phyloP scores from a whole-genome alignment of 2,113 vertebrate species.

The Climacteris rufus region DNA sequence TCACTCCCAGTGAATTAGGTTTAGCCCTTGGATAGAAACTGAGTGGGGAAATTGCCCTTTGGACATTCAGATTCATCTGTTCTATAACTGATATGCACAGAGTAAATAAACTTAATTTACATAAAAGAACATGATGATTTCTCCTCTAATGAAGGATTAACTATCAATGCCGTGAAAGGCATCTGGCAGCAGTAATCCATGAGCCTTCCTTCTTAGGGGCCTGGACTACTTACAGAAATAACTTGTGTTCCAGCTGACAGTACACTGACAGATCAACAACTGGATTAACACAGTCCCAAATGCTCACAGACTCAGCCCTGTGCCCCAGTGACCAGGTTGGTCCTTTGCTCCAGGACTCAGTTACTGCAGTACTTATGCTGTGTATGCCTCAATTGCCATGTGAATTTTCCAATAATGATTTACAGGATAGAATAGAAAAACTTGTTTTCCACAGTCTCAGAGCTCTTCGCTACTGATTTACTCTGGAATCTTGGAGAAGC shows the following conservation, averaged over 20 bases:
- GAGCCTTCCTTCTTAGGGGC: neutral
- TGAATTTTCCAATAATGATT: neutral
- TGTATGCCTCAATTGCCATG: fast-evolving
- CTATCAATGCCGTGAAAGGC: neutral
- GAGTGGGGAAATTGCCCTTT: neutral
- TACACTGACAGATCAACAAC: neutral
- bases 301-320: neutral
- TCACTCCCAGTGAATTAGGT: neutral
- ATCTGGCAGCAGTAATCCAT: neutral
- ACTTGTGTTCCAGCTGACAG: neutral
- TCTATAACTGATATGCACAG: neutral
- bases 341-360: neutral
- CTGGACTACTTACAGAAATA: neutral
- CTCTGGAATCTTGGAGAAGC: neutral
- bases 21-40: neutral
- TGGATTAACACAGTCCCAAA: neutral
- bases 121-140: neutral
- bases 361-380: neutral
- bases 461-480: neutral
- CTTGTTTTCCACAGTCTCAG: neutral
- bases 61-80: neutral
- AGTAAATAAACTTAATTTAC: neutral
- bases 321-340: neutral
- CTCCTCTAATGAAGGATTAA: neutral
- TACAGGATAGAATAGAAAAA: neutral